A percentile compares a stretch with the other conserved stretches of the same genome.
Conservation (phyloP, 2,888 invertebrate genomes). For the Stenurella melanura region DNA sequence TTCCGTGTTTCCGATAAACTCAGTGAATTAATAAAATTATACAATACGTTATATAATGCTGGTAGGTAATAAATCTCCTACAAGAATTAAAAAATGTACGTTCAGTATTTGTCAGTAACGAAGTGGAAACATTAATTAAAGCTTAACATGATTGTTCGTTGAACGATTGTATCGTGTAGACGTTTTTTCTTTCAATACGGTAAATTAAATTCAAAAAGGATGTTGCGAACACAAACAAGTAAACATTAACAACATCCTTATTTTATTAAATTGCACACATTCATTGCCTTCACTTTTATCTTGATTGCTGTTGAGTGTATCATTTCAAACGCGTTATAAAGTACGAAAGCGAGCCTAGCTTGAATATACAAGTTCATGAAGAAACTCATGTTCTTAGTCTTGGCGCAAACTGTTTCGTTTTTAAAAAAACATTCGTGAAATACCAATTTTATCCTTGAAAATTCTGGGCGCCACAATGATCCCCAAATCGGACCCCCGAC, state of each 20-base stretch:
- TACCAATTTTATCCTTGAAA: too few relatives aligned
- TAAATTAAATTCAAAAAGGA: background rate
- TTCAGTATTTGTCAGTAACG: background rate
- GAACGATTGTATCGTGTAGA: background rate
- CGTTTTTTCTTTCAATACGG: background rate
- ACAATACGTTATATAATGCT: background rate
- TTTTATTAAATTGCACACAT: conserved; percentile 1
- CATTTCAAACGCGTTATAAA: background rate
- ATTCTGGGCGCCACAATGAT: too few relatives aligned
- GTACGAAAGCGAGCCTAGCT: background rate
- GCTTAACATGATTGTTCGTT: background rate
- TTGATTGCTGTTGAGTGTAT: background rate
- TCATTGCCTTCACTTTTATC: background rate
- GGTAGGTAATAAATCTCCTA: background rate
- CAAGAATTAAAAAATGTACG: background rate
- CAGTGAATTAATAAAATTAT: background rate
- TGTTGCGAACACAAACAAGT: background rate
- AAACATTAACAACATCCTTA: background rate
- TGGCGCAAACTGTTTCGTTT: too few relatives aligned
- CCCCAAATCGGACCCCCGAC: too few relatives aligned
- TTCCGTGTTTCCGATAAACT: background rate
- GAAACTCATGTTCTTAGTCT: too few relatives aligned
- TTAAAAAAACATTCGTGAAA: too few relatives aligned
- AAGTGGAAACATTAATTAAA: background rate
- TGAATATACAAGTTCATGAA: too few relatives aligned